Conservation (phyloP, 92 coral and sea anemone species). For the Parazoanthus darwini region DNA sequence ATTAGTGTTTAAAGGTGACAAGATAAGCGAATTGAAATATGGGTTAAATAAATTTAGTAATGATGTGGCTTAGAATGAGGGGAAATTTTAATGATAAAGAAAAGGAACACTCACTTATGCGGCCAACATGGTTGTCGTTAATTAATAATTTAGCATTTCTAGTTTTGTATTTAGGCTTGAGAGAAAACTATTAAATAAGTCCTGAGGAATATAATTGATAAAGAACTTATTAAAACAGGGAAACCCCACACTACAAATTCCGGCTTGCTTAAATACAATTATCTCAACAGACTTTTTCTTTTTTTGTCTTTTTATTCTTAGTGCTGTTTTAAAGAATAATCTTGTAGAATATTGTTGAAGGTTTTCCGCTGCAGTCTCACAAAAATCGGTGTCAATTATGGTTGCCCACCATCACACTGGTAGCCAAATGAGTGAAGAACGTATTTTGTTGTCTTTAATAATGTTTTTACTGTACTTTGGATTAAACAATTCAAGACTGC, state of each 20-base stretch:
- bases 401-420: no score
- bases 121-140: background rate
- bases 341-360: background rate
- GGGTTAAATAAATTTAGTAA: background rate
- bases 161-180: background rate
- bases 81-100: slow-evolving; percentile 6
- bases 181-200: background rate
- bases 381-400: background rate
- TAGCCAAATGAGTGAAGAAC: background rate
- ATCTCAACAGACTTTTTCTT: no score
- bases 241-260: background rate
- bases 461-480: background rate
- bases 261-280: background rate
- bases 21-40: background rate
- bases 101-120: background rate
- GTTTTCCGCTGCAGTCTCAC: background rate
- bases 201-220: background rate
- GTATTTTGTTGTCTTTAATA: background rate
- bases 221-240: background rate
- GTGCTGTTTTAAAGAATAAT: background rate
- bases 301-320: no score
- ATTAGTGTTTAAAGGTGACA: background rate
- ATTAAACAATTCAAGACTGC: background rate
- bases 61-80: background rate
- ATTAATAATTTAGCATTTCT: slow-evolving; percentile 27